These are phyloP conservation scores for Ormyrus labotus DNA, from an alignment of 2,888 invertebrate genomes.

Conservation along the genomic window DNA sequence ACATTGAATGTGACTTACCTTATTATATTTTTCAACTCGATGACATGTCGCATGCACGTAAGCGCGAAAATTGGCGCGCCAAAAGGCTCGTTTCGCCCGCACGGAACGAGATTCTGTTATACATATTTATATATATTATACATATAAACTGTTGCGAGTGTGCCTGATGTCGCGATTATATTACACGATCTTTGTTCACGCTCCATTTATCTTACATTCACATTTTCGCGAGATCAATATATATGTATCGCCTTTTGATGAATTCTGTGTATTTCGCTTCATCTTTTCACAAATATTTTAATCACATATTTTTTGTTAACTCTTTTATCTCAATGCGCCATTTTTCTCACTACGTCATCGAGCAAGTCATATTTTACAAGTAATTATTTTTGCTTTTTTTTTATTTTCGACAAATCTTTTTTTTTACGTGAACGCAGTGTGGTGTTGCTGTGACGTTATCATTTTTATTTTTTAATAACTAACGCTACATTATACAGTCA, in stretches of 20 bases:
- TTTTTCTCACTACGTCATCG: constrained; percentile 47
- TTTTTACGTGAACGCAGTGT: constrained; percentile 69
- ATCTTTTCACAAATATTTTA: constrained; percentile 45
- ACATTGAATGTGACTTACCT: constrained; percentile 53
- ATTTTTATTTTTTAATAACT: constrained; percentile 58
- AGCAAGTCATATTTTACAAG: constrained; percentile 20
- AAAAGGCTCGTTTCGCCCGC: constrained; percentile 23
- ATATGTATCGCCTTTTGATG: constrained; percentile 11
- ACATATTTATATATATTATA: constrained; percentile 25
- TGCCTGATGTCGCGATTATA: constrained; percentile 51
- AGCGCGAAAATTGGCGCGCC: constrained; percentile 54
- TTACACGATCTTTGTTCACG: constrained; percentile 44
- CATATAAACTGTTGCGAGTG: constrained; percentile 36
- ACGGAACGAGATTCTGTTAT: constrained; percentile 28
- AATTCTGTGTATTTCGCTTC: constrained; percentile 51
- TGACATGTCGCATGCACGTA: constrained; percentile 56
- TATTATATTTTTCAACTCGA: constrained; percentile 42
- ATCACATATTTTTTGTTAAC: constrained; percentile 14
- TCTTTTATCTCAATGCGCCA: constrained; percentile 40
- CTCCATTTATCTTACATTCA: constrained; percentile 40
- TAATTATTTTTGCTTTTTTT: constrained; percentile 58
- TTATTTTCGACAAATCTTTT: constrained; percentile 60
- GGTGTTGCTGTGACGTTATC: constrained; percentile 71
- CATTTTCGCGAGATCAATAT: constrained; percentile 44
- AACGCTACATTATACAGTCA: constrained; percentile 64